Base-by-base conservation (phyloP, 2,888 invertebrate genomes). In the Pyrochroa serraticornis region DNA sequence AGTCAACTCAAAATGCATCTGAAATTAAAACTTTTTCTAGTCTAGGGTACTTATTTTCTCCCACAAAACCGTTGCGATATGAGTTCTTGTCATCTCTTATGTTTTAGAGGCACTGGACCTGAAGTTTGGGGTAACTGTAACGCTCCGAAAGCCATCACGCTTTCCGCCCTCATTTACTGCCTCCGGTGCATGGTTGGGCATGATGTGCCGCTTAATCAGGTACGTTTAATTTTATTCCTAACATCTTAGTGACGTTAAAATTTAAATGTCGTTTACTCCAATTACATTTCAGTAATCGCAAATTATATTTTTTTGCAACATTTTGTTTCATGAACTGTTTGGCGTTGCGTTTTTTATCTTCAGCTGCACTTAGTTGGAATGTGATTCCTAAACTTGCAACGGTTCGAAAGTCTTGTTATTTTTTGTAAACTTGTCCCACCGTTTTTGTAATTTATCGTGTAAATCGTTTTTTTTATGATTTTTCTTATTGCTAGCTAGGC, bases 81-180 rank as follows among this genome's bases (percentile, higher is more conserved):
- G 22, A 31, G 34, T 44, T 44, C 34, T 55, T 56, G 38, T 56
- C 59, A 72, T 66, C 76, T 68, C 77, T 85, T 72, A 8, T 14
- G 22, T 22, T 22, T 5, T 79, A 91, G 92, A 2, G 95, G 94
- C 1, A 95, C 96, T 0, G 93, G 95, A 0, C 86, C 87, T 48
- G 95, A 99, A 81, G 95, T 98, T 6, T 93, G 94, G 90, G 97
- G 97, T 7, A 99, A 98, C 76, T 89, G 94, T 74, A 99, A 99
- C 82, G 95, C 99, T 0, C 99, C 99, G 0, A 85, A 91, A 53
- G 97, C 98, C 0, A 93, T 99, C 62, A 94, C 96, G 0, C 82
- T 97, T 51, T 97, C 98, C 0, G 99, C 98, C 0, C 82, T 99
- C 32, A 99, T 99, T 71, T 99, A 99, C 79, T 98, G 97, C 72